phyloP scores from a whole-genome alignment of 2,888 invertebrate genomes.

The Liodrosophila aerea region DNA sequence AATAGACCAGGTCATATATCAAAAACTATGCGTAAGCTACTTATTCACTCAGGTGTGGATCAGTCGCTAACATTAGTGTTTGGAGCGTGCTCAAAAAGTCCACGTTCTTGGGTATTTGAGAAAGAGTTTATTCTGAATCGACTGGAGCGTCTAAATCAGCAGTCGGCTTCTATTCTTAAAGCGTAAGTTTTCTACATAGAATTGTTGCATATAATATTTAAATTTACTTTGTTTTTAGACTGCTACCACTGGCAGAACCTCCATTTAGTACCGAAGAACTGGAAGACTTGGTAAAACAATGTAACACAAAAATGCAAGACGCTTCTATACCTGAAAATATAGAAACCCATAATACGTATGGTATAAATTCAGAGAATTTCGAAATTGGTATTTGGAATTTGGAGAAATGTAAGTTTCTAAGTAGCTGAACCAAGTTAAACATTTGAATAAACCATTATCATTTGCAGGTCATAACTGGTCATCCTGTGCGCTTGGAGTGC shows the following conservation, averaged over 20 bases:
- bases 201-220: neutral
- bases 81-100: conserved; percentile 75
- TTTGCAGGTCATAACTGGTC: conserved; percentile 74
- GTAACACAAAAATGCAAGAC: conserved; percentile 42
- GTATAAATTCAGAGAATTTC: neutral
- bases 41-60: conserved; percentile 73
- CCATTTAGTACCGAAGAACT: conserved; percentile 53
- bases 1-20: conserved; percentile 65
- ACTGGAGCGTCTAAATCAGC: conserved; percentile 58
- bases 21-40: conserved; percentile 62
- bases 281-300: conserved; percentile 44
- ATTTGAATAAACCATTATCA: conserved; percentile 11
- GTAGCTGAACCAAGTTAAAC: neutral
- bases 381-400: conserved; percentile 74
- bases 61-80: conserved; percentile 73
- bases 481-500: conserved; percentile 75
- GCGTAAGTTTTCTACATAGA: conserved; percentile 49
- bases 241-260: conserved; percentile 73
- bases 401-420: conserved; percentile 56
- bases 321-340: neutral
- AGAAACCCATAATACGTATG: neutral
- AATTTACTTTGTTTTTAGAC: conserved; percentile 40
- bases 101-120: conserved; percentile 76
- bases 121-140: conserved; percentile 68
- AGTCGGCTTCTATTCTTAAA: conserved; percentile 70